Evolutionary conservation across 2,113 vertebrate genomes (phyloP).

Genomic region (Chloropsis hardwickii): DNA sequence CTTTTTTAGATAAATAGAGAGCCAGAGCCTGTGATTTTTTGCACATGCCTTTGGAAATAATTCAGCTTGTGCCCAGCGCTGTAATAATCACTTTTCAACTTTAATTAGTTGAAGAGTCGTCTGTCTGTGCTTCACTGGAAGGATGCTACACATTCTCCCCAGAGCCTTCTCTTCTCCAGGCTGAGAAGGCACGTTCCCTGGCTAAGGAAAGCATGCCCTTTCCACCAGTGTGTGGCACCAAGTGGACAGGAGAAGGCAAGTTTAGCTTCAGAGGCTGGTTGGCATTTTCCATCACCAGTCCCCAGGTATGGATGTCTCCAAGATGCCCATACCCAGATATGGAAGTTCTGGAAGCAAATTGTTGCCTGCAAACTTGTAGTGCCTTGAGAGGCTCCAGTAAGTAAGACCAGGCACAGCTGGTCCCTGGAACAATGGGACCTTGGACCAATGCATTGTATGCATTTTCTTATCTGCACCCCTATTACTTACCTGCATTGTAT

Average conservation of each 20-base stretch:
- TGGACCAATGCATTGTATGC: not conserved
- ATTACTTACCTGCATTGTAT: not conserved
- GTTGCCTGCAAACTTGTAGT: not conserved
- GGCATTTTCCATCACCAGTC: not conserved
- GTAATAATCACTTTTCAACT: too few relatives aligned
- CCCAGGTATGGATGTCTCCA: not conserved
- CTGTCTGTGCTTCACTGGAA: too few relatives aligned
- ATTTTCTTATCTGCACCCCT: not conserved
- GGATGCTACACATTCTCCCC: not conserved
- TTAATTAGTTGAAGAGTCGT: too few relatives aligned
- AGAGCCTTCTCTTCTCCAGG: not conserved
- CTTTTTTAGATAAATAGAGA: too few relatives aligned
- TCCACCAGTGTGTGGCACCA: not conserved
- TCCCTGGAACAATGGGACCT: not conserved
- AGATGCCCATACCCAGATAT: rapidly evolving
- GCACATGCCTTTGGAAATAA: too few relatives aligned
- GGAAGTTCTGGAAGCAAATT: not conserved
- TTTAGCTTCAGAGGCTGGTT: not conserved
- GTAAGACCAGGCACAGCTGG: not conserved
- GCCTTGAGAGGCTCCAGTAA: not conserved
- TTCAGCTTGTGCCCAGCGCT: too few relatives aligned
- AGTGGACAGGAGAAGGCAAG: not conserved
- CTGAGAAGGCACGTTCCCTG: not conserved
- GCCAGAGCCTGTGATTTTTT: too few relatives aligned
- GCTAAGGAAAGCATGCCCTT: not conserved